phyloP scores from a whole-genome alignment of 2,113 vertebrate species.

The Aptenodytes forsteri region DNA sequence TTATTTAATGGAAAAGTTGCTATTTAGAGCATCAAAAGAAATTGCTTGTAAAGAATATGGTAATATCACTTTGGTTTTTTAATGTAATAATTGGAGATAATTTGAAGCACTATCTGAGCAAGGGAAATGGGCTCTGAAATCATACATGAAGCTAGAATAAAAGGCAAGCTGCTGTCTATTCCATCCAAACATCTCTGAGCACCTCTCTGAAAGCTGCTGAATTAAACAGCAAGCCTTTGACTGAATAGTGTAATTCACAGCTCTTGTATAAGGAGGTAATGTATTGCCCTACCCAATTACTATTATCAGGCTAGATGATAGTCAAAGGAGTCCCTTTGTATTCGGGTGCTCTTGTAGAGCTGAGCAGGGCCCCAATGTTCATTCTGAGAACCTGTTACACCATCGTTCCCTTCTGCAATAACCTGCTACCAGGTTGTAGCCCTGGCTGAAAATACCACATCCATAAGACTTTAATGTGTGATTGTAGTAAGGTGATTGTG shows the following conservation, averaged over 20 bases:
- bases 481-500: background rate
- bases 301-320: background rate
- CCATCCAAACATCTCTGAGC: background rate
- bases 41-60: background rate
- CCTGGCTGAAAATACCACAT: background rate
- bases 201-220: background rate
- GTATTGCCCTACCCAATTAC: background rate
- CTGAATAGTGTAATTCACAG: background rate
- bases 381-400: background rate
- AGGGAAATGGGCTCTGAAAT: background rate
- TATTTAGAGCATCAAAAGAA: conserved; percentile 11
- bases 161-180: background rate
- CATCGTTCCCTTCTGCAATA: background rate
- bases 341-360: background rate
- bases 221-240: background rate
- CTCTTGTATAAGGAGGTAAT: background rate
- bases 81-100: background rate
- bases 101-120: background rate
- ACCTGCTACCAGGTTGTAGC: background rate
- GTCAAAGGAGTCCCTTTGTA: background rate
- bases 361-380: background rate
- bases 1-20: background rate
- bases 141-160: background rate
- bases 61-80: background rate
- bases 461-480: background rate